Conservation (phyloP, 2,888 invertebrate genomes). For the Eremobia ochroleuca region DNA sequence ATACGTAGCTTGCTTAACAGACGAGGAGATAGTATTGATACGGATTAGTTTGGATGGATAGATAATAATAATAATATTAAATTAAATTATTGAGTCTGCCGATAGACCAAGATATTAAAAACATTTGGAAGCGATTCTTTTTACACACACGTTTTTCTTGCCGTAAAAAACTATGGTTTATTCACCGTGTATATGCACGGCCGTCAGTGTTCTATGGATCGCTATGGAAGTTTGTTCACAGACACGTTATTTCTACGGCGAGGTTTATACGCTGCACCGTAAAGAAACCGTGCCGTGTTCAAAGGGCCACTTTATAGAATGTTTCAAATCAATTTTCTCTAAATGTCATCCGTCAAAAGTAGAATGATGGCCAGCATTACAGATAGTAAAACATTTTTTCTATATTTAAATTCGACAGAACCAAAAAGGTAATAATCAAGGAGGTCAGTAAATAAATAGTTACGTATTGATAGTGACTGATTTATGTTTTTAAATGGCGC, state of each 20-base stretch:
- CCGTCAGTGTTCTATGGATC: not conserved
- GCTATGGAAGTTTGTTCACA: not conserved
- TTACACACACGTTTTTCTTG: not conserved
- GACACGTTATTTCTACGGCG: not conserved
- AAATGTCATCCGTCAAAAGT: conserved; percentile 56
- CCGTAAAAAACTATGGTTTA: not conserved
- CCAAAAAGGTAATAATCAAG: conserved; percentile 51
- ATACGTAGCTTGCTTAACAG: too few relatives aligned
- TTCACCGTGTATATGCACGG: not conserved
- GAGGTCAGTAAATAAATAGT: too few relatives aligned
- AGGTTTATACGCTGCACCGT: not conserved
- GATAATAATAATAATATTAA: not conserved
- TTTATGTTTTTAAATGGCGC: conserved; percentile 72
- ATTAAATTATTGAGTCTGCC: not conserved
- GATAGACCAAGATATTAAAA: not conserved
- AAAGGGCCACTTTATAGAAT: conserved; percentile 5
- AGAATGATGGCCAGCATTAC: conserved; percentile 49
- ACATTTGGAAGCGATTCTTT: not conserved
- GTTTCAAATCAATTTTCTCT: conserved; percentile 38
- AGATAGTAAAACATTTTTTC: conserved; percentile 46
- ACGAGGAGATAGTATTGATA: not conserved
- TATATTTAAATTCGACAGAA: conserved; percentile 38
- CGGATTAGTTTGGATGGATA: not conserved
- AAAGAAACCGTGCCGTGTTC: not conserved
- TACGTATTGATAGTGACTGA: conserved; percentile 65